Conservation (phyloP, 2,113 vertebrate species). For the Tyto alba region DNA sequence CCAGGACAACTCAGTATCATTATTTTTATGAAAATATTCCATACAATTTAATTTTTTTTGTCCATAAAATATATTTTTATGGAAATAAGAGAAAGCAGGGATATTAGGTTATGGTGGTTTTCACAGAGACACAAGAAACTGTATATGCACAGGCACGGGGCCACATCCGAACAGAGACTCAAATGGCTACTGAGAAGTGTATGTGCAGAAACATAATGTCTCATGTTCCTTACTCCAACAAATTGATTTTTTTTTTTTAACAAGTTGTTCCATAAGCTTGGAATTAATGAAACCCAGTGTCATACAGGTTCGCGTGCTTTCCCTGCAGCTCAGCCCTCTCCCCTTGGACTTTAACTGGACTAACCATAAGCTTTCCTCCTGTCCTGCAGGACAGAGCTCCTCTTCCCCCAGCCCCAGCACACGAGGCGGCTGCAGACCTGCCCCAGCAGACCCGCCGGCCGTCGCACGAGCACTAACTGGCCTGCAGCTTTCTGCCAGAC, state of each 20-base stretch:
- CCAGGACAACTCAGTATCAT: background rate
- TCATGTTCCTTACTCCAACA: no score
- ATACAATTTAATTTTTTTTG: no score
- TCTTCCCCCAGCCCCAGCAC: background rate
- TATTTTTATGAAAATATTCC: background rate
- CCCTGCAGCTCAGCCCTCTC: background rate
- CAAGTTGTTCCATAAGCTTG: background rate
- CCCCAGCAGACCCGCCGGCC: background rate
- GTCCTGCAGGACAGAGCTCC: background rate
- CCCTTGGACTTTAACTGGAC: no score
- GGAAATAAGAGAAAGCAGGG: background rate
- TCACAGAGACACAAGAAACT: background rate
- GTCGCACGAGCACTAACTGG: fast-evolving
- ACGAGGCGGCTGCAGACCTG: no score
- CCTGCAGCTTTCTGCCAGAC: background rate
- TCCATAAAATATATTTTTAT: no score
- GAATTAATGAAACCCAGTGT: background rate
- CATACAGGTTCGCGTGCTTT: background rate
- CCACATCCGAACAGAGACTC: background rate
- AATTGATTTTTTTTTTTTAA: background rate
- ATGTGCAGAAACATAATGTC: background rate
- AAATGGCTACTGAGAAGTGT: background rate
- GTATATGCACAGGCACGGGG: background rate
- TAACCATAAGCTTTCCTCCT: background rate
- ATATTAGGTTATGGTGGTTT: background rate